Base-by-base conservation (phyloP, 2,113 vertebrate genomes). In the Epinephelus lanceolatus region DNA sequence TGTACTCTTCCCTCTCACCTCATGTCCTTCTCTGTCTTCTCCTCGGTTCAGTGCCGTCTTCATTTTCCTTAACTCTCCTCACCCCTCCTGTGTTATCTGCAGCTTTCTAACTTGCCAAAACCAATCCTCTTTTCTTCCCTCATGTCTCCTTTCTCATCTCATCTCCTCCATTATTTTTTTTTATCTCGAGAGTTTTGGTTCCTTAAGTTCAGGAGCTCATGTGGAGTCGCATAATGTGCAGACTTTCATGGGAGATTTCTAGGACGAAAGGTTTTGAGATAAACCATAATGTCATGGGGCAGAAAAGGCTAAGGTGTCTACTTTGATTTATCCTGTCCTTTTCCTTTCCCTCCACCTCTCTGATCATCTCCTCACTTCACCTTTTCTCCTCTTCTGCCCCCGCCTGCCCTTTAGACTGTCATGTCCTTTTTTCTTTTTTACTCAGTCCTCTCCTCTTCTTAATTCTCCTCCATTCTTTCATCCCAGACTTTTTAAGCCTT, bases 1-100 rank as follows among this genome's bases (percentile, higher is more conserved):
- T 49, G 19, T 57, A n/a, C 23, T 55, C 82, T 9, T 65, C 66
- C 73, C 30, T 56, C 66, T 83, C 40, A 33, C 18, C 40, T 42
- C 2, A 0, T 73, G 30, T 13, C 21, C 25, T 40, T 19, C 40
- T 61, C 61, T 23, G 18, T 57, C 40, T n/a, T 63, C 40, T 37
- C 40, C 37, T 72, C 55, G 12, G 11, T 11, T 40, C 15, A 21
- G 12, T 56, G 17, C 55, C 17, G 53, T 81, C 63, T 59, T 66
- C 8, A 47, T 60, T 69, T 72, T 62, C 63, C 56, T 61, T 45
- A 7, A 25, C 23, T 80, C 76, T 53, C 37, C 30, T 63, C 19
- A 15, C 11, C 21, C 17, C 23, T 60, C 23, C 25, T 53, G 30
- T 59, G 7, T 17, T 37, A 70, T 66, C 52, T 60, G 27, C 27